Evolutionary conservation across 1,140 invertebrate species (phyloP).

Genomic region (Phymorhynchus buccinoides): DNA sequence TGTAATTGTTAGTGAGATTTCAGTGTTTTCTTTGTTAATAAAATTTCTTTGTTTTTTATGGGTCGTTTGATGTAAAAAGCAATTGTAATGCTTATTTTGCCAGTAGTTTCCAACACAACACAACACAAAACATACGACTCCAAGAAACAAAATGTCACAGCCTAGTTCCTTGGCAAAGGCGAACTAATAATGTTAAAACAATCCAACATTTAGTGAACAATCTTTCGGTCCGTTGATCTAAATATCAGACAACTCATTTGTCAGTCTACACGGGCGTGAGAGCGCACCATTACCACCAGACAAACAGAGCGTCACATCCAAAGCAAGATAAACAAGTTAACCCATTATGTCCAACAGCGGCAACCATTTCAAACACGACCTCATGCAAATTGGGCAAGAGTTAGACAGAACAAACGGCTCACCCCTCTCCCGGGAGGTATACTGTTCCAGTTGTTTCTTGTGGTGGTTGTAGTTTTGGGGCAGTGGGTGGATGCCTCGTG

Average conservation of each 20-base stretch:
- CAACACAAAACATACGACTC: neutral
- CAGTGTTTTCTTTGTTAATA: no score
- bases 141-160: neutral
- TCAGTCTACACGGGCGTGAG: neutral
- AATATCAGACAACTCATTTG: neutral
- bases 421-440: neutral
- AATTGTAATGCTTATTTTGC: no score
- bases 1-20: no score
- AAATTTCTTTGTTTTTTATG: no score
- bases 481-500: no score
- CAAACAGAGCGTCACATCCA: neutral
- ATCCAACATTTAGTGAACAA: no score
- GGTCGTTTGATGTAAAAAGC: no score
- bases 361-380: constrained; percentile 5
- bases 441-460: neutral
- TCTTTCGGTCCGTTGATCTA: no score
- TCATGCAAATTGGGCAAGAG: constrained; percentile 12
- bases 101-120: no score
- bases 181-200: no score
- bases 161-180: no score
- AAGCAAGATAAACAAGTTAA: constrained; percentile 2
- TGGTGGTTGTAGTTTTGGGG: no score
- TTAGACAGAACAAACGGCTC: constrained; percentile 12
- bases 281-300: neutral
- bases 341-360: neutral